These are phyloP conservation scores for Glossosoma conforme DNA, from an alignment of 1,140 invertebrate genomes.

Conservation along the genomic window DNA sequence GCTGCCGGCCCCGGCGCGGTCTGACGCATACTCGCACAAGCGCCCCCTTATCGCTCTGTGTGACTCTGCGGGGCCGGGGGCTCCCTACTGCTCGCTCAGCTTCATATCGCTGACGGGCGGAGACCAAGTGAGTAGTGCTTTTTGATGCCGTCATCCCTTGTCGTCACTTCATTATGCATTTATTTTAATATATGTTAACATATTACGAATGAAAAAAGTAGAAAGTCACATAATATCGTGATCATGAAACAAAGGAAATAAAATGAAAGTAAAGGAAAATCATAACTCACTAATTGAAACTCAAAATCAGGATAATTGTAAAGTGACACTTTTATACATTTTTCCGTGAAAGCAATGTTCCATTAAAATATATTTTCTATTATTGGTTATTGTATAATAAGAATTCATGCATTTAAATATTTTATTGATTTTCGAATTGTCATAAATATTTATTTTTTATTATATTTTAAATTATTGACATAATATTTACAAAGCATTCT, in stretches of 20 bases:
- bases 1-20: constrained; percentile 66
- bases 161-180: background rate
- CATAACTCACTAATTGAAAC: background rate
- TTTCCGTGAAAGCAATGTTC: no score
- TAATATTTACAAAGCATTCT: no score
- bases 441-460: no score
- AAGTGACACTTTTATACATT: no score
- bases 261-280: background rate
- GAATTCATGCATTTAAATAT: no score
- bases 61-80: constrained; percentile 73
- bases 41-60: constrained; percentile 84
- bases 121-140: constrained; percentile 78
- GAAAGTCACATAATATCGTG: background rate
- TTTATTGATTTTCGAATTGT: no score
- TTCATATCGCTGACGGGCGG: constrained; percentile 87
- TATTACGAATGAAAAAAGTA: background rate
- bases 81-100: constrained; percentile 80
- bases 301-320: no score
- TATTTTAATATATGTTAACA: background rate
- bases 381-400: no score
- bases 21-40: constrained; percentile 67
- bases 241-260: background rate
- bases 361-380: no score
- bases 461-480: no score
- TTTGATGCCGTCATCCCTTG: no score